Conservation (phyloP, 2,888 invertebrate species). For the Brachylomia viminalis region DNA sequence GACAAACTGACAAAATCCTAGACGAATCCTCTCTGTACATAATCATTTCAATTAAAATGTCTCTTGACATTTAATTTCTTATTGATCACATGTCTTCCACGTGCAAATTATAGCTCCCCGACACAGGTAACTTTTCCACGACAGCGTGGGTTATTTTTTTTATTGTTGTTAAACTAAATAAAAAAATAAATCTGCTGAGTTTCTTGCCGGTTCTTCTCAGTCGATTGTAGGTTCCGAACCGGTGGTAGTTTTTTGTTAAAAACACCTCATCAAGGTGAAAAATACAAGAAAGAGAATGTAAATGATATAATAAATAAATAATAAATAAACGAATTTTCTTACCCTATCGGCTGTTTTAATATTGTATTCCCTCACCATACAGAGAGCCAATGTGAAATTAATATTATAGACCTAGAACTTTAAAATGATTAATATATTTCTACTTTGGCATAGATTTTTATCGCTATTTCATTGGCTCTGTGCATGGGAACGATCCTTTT, state of each 20-base stretch:
- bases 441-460: not conserved
- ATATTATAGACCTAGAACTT: not conserved
- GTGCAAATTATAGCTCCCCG: constrained; percentile 42
- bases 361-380: constrained; percentile 27
- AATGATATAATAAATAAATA: constrained; percentile 20
- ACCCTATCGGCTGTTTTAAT: constrained; percentile 76
- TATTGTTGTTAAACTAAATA: constrained; percentile 14
- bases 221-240: constrained; percentile 83
- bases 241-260: constrained; percentile 71
- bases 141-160: constrained; percentile 33
- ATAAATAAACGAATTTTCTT: constrained; percentile 61
- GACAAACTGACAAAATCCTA: constrained; percentile 27
- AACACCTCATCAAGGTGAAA: constrained; percentile 34
- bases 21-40: constrained; percentile 5
- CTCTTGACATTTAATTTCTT: not conserved
- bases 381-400: constrained; percentile 5
- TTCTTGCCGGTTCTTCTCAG: constrained; percentile 89
- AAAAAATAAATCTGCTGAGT: constrained; percentile 78
- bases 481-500: constrained; percentile 11
- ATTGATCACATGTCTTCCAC: constrained; percentile 45
- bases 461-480: constrained; percentile 16
- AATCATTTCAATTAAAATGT: not conserved
- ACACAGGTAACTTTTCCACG: constrained; percentile 59
- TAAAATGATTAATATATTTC: not conserved
- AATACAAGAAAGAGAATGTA: constrained; percentile 25